These are phyloP conservation scores for Gracilinanus agilis DNA, from an alignment of 2,113 vertebrate species.

Conservation along the genomic window DNA sequence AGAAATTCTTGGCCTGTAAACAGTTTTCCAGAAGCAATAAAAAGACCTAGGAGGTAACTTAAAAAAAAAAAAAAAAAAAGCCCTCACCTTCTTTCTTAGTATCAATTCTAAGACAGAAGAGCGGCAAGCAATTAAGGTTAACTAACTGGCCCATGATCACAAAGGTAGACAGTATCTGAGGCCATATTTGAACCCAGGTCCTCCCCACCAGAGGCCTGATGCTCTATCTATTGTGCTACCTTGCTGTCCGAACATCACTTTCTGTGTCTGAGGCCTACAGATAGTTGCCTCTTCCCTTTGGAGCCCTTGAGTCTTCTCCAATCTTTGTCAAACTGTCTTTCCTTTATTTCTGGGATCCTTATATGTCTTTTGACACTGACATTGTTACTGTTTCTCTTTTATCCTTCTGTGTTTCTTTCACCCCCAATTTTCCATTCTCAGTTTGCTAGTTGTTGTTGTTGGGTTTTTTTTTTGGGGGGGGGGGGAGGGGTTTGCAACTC, in stretches of 20 bases:
- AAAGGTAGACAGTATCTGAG: too few relatives aligned
- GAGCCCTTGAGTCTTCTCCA: background rate
- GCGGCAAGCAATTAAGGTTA: too few relatives aligned
- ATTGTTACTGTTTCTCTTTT: background rate
- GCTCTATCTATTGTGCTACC: too few relatives aligned
- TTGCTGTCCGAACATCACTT: background rate
- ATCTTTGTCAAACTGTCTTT: background rate
- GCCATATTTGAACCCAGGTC: too few relatives aligned
- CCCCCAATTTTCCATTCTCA: background rate
- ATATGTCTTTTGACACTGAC: background rate
- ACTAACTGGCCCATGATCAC: too few relatives aligned
- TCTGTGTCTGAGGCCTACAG: background rate
- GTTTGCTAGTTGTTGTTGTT: too few relatives aligned
- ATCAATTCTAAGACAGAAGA: too few relatives aligned
- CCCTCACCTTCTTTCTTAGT: too few relatives aligned
- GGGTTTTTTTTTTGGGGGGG: background rate
- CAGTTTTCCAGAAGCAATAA: background rate
- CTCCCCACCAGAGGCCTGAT: too few relatives aligned
- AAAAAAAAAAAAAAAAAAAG: too few relatives aligned
- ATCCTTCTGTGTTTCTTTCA: background rate
- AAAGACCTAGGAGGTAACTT: background rate
- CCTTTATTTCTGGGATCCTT: background rate
- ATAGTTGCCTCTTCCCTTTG: background rate
- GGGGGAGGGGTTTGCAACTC: background rate
- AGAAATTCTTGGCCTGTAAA: background rate